phyloP scores from a whole-genome alignment of 2,797 vertebrate species.

The Podargus strigoides region DNA sequence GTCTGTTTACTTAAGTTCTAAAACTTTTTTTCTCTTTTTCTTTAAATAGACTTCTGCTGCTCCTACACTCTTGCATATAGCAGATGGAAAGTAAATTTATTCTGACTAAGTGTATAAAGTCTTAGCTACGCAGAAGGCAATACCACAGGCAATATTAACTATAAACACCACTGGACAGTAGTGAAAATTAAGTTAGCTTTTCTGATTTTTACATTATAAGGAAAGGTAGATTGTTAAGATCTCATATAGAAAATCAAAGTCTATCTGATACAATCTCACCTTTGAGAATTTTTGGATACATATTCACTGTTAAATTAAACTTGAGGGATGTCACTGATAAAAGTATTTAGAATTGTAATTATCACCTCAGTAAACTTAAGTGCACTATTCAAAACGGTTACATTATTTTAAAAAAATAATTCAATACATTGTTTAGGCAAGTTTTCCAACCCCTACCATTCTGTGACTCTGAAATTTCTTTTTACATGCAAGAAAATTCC shows the following conservation, averaged over 20 bases:
- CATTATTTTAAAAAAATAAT: fast-evolving
- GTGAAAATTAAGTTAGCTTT: neutral
- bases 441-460: no score
- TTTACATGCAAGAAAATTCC: neutral
- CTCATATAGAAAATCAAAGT: neutral
- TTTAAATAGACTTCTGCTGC: neutral
- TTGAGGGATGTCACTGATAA: neutral
- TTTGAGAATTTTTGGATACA: neutral
- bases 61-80: neutral
- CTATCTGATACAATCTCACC: neutral
- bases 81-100: conserved; percentile 10
- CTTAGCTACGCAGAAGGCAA: neutral
- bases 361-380: neutral
- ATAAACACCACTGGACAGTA: neutral
- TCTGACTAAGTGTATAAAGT: neutral
- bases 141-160: neutral
- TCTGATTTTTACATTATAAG: neutral
- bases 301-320: neutral
- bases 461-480: neutral
- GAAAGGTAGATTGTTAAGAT: neutral
- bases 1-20: neutral
- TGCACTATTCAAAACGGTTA: neutral
- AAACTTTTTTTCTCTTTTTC: neutral
- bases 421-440: neutral
- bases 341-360: neutral